Conservation (phyloP, 2,888 invertebrate species). For the Tanypteryx hageni region DNA sequence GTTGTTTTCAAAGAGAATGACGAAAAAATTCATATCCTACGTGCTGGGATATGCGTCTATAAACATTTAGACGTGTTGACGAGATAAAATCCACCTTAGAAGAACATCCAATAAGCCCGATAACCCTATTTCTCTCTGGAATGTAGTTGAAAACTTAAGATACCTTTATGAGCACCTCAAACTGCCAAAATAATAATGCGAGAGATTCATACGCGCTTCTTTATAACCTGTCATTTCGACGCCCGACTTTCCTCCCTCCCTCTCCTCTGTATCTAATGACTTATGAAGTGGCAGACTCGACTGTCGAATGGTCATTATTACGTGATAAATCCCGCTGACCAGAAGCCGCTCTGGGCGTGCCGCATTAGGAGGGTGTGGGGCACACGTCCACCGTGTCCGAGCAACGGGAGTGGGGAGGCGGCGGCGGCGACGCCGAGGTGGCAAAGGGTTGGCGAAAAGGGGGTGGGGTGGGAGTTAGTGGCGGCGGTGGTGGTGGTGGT, state of each 20-base stretch:
- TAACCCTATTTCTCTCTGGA: not conserved
- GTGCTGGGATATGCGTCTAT: no score
- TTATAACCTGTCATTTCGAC: constrained; percentile 14
- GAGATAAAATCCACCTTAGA: no score
- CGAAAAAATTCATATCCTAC: no score
- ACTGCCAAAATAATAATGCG: not conserved
- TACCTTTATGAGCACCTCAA: not conserved
- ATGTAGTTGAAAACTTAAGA: not conserved
- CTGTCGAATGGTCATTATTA: constrained; percentile 55
- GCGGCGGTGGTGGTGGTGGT: not conserved
- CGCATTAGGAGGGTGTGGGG: not conserved
- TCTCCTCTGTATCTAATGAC: constrained; percentile 45
- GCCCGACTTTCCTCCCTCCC: not conserved
- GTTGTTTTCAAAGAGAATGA: no score
- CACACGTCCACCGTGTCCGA: not conserved
- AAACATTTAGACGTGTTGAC: no score
- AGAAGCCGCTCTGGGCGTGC: not conserved
- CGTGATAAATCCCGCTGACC: constrained; percentile 49
- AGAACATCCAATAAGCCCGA: no score
- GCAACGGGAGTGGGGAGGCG: not conserved
- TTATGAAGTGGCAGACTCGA: constrained; percentile 55
- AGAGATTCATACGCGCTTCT: not conserved
- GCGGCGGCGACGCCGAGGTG: not conserved
- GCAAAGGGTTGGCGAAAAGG: not conserved
- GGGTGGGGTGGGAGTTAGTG: not conserved